A percentile compares a stretch with the other conserved stretches of the same genome.
Evolutionary conservation across 1,140 invertebrate species (phyloP).

Genomic region (Sycophila sp.): DNA sequence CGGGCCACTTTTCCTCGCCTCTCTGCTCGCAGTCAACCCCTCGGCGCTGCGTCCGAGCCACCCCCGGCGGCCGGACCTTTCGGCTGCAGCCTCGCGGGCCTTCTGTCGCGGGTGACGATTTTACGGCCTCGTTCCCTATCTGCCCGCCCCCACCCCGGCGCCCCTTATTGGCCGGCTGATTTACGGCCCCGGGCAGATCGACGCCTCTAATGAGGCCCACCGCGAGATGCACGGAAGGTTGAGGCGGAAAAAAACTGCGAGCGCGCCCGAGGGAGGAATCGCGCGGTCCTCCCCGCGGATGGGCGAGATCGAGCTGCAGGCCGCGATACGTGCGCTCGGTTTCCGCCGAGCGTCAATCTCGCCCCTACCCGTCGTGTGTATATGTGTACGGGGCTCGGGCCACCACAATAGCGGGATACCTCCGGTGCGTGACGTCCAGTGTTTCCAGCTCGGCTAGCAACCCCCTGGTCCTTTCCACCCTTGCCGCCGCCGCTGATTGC

Average conservation of each 20-base stretch:
- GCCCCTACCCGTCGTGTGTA: too few species aligned
- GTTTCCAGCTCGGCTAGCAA: constrained; percentile 18
- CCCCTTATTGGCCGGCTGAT: constrained; percentile 6
- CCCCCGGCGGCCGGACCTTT: background rate
- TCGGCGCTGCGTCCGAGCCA: background rate
- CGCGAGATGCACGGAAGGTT: too few species aligned
- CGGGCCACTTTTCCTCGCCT: constrained; percentile 27
- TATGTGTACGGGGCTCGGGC: too few species aligned
- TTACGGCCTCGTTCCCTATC: constrained; percentile 4
- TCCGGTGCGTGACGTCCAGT: constrained; percentile 28
- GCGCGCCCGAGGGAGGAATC: background rate
- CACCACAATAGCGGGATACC: constrained; percentile 33
- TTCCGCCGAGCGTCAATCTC: background rate
- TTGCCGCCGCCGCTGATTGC: constrained; percentile 28
- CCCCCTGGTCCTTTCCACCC: constrained; percentile 30
- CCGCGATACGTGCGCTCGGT: too few species aligned
- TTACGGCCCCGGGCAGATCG: too few species aligned
- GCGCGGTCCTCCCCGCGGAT: too few species aligned
- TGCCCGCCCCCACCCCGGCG: background rate
- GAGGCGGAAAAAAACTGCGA: background rate
- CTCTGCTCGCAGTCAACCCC: background rate
- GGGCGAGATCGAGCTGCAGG: too few species aligned
- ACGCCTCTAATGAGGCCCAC: too few species aligned
- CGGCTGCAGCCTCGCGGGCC: background rate
- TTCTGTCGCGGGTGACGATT: constrained; percentile 24